These are phyloP conservation scores for Epirrhoe tristata DNA, from an alignment of 2,888 invertebrate genomes.

Conservation along the genomic window DNA sequence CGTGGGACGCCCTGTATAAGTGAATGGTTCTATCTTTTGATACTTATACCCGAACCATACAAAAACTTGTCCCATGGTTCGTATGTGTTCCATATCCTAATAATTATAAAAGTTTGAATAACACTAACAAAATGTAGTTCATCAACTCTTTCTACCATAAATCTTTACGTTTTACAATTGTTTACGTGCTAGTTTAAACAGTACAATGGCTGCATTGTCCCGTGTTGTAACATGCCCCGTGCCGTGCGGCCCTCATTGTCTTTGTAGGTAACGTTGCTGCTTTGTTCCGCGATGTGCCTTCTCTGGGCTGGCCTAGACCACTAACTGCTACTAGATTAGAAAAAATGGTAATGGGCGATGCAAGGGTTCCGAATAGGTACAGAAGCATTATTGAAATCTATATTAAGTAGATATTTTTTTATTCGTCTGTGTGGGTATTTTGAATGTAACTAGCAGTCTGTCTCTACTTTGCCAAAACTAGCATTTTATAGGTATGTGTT, in stretches of 20 bases:
- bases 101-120: no score
- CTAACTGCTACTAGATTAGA: slow-evolving; percentile 56
- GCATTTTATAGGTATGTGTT: no score
- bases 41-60: no score
- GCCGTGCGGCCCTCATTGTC: slow-evolving; percentile 26
- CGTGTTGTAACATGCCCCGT: slow-evolving; percentile 31
- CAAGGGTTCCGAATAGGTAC: slow-evolving; percentile 26
- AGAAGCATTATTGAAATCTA: slow-evolving; percentile 22
- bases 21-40: no score
- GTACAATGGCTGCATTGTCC: slow-evolving; percentile 55
- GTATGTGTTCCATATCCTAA: no score
- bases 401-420: no score
- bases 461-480: no score
- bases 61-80: no score
- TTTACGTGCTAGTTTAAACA: slow-evolving; percentile 62
- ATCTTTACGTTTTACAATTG: slow-evolving; percentile 73
- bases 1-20: no score
- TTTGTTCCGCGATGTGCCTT: slow-evolving; percentile 23
- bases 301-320: slow-evolving; percentile 56
- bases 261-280: slow-evolving; percentile 37
- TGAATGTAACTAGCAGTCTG: no score
- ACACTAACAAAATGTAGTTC: not conserved
- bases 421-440: no score
- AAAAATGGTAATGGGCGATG: not conserved
- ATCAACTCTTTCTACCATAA: slow-evolving; percentile 45